A percentile compares a stretch with the other conserved stretches of the same genome.
Evolutionary conservation across 2,888 invertebrate species (phyloP).

Genomic region (Erynnis tages): DNA sequence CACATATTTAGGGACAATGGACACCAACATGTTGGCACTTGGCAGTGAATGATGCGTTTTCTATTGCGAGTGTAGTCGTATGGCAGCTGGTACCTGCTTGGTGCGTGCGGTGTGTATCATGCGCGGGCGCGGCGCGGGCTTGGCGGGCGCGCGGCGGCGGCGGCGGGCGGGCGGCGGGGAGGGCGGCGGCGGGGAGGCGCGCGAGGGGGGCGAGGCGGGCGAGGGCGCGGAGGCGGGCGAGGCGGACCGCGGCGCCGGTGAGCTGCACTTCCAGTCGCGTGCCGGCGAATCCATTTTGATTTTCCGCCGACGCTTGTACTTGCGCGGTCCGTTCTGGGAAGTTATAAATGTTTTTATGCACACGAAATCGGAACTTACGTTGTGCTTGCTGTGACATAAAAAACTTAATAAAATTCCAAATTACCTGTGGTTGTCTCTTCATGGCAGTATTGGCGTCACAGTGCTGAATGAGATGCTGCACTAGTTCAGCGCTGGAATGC

Average conservation of each 20-base stretch:
- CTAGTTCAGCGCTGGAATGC: constrained; percentile 87
- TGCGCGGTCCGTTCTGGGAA: constrained; percentile 85
- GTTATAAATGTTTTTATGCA: no score
- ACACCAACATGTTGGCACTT: no score
- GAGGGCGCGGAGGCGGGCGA: constrained; percentile 75
- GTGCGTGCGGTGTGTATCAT: constrained; percentile 90
- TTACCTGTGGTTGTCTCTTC: constrained; percentile 87
- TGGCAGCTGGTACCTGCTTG: constrained; percentile 86
- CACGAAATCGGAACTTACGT: no score
- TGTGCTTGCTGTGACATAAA: no score
- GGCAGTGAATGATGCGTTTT: no score
- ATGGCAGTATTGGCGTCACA: constrained; percentile 92
- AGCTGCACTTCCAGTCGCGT: constrained; percentile 42
- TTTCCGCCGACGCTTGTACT: constrained; percentile 90
- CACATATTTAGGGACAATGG: no score
- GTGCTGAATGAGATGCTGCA: constrained; percentile 91
- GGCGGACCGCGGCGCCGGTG: constrained; percentile 72
- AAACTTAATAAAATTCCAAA: no score
- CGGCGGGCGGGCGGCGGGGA: constrained; percentile 30
- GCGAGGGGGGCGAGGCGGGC: constrained; percentile 53
- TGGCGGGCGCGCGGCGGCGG: constrained; percentile 52
- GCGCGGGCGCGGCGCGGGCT: constrained; percentile 83
- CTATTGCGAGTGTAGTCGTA: no score
- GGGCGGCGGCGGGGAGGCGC: constrained; percentile 32
- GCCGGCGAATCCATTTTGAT: constrained; percentile 72